Conservation (phyloP, 2,797 vertebrate species). For the Tapirus indicus region DNA sequence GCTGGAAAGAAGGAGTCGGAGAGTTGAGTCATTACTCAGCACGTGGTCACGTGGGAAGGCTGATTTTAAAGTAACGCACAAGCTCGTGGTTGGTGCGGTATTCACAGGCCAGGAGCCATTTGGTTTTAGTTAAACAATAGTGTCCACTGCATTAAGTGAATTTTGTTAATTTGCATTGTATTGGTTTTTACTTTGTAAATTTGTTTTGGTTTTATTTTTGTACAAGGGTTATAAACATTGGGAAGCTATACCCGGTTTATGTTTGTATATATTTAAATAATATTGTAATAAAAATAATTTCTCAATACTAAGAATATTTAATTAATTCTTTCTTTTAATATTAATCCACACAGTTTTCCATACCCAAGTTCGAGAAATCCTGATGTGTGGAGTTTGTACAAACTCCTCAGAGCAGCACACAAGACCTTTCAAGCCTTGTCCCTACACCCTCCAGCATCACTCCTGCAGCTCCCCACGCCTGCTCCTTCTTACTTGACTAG, state of each 20-base stretch:
- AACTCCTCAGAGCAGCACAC: not conserved
- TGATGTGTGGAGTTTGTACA: not conserved
- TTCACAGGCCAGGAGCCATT: not conserved
- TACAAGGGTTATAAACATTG: not conserved
- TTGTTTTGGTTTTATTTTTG: slow-evolving; percentile 33
- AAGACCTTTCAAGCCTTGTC: not conserved
- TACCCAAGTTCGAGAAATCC: not conserved
- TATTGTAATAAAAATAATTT: not conserved
- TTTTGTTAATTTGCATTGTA: not conserved
- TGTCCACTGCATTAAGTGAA: not conserved
- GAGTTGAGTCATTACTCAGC: not conserved
- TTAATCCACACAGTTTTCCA: not conserved
- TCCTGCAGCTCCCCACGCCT: not conserved
- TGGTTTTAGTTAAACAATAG: not conserved
- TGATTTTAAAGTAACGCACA: not conserved
- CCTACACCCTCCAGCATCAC: not conserved
- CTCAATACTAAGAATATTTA: not conserved
- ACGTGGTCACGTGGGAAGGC: not conserved
- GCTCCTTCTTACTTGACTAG: not conserved
- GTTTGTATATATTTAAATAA: slow-evolving; percentile 8
- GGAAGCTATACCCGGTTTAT: not conserved
- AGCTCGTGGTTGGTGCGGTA: not conserved
- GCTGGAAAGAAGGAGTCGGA: not conserved
- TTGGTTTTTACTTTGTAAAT: not conserved
- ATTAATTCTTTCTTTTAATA: not conserved